Conservation (phyloP, 2,888 invertebrate genomes). For the Furcula furcula region DNA sequence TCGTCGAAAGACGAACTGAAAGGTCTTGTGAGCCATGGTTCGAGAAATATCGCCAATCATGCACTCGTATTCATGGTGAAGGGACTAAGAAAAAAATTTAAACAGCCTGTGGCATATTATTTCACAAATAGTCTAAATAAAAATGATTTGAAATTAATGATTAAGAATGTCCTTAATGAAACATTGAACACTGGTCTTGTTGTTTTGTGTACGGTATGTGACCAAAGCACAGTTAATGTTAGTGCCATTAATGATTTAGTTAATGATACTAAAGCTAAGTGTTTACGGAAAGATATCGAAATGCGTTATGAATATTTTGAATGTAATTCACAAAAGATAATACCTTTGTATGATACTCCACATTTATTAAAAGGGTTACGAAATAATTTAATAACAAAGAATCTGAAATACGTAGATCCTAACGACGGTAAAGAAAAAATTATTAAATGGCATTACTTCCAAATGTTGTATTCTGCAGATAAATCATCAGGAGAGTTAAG, state of each 20-base stretch:
- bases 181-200: constrained; percentile 9
- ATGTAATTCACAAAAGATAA: constrained; percentile 11
- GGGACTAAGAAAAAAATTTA: constrained; percentile 18
- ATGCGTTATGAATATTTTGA: constrained; percentile 13
- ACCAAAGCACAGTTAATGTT: constrained; percentile 26
- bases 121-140: constrained; percentile 18
- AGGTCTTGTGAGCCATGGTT: not conserved
- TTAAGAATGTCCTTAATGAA: constrained; percentile 14
- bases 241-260: constrained; percentile 20
- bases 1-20: not conserved
- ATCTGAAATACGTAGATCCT: constrained; percentile 12
- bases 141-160: constrained; percentile 14
- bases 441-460: constrained; percentile 26
- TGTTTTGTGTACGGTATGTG: constrained; percentile 20
- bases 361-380: constrained; percentile 26
- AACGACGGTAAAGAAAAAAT: constrained; percentile 15
- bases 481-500: constrained; percentile 19
- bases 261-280: constrained; percentile 10
- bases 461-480: constrained; percentile 15
- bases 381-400: constrained; percentile 22
- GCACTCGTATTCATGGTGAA: constrained; percentile 7
- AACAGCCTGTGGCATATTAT: constrained; percentile 29
- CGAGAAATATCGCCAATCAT: not conserved
- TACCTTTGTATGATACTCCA: constrained; percentile 24
- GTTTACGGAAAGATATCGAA: constrained; percentile 9